phyloP scores from a whole-genome alignment of 2,888 invertebrate genomes.

The Eubasilissa splendida region DNA sequence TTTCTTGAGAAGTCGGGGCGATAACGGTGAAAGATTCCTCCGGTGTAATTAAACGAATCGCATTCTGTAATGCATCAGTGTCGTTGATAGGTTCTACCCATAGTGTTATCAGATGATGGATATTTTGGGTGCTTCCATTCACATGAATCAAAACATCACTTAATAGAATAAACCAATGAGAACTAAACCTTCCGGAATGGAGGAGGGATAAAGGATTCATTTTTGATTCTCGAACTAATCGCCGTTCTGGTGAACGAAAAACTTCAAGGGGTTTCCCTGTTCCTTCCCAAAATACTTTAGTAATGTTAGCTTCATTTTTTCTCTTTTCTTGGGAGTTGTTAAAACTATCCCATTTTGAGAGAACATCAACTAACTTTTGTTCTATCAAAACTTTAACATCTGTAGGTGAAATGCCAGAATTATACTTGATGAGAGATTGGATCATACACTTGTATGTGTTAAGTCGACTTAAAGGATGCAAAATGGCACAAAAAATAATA shows the following conservation, averaged over 20 bases:
- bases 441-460: slow-evolving; percentile 77
- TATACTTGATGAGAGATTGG: slow-evolving; percentile 71
- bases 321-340: slow-evolving; percentile 77
- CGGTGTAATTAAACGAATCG: slow-evolving; percentile 81
- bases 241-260: slow-evolving; percentile 77
- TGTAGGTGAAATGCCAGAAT: slow-evolving; percentile 65
- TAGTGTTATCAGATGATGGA: slow-evolving; percentile 81
- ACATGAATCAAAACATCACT: slow-evolving; percentile 87
- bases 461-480: slow-evolving; percentile 76
- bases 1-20: slow-evolving; percentile 79
- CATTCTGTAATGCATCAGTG: slow-evolving; percentile 75
- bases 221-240: slow-evolving; percentile 86
- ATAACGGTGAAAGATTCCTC: slow-evolving; percentile 83
- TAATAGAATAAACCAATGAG: slow-evolving; percentile 86
- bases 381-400: slow-evolving; percentile 70
- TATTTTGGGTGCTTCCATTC: slow-evolving; percentile 76
- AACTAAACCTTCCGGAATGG: slow-evolving; percentile 82
- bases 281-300: slow-evolving; percentile 83
- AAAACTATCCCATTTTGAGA: slow-evolving; percentile 76
- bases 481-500: slow-evolving; percentile 74
- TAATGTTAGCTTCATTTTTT: slow-evolving; percentile 78
- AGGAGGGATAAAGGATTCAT: slow-evolving; percentile 79
- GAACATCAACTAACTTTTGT: slow-evolving; percentile 72
- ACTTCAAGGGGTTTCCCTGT: slow-evolving; percentile 77
- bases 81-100: slow-evolving; percentile 87